phyloP scores from a whole-genome alignment of 2,797 vertebrate genomes.

The Syngnathus acus region DNA sequence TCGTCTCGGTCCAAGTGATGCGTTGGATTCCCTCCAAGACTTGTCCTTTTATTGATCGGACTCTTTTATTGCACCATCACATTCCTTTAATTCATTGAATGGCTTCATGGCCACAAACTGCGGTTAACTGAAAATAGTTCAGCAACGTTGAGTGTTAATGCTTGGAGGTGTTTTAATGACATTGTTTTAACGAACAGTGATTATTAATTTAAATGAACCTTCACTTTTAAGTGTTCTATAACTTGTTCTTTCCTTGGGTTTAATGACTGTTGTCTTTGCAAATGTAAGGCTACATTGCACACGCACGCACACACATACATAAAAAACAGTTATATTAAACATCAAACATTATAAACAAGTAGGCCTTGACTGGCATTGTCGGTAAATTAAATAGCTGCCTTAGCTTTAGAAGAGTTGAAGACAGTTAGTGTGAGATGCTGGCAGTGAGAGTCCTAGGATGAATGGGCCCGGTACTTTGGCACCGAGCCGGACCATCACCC shows the following conservation, averaged over 20 bases:
- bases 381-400: too few relatives aligned
- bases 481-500: too few relatives aligned
- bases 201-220: conserved; percentile 17
- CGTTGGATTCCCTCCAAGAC: conserved; percentile 50
- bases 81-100: conserved; percentile 24
- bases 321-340: too few relatives aligned
- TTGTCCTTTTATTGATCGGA: conserved; percentile 46
- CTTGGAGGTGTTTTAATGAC: neutral
- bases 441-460: too few relatives aligned
- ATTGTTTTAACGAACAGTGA: conserved; percentile 15
- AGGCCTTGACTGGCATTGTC: too few relatives aligned
- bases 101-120: neutral
- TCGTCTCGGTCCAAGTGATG: conserved; percentile 31
- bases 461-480: too few relatives aligned
- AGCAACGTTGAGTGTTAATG: conserved; percentile 15
- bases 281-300: neutral
- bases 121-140: conserved; percentile 19
- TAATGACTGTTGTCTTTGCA: conserved; percentile 1
- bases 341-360: too few relatives aligned
- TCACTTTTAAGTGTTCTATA: conserved; percentile 3
- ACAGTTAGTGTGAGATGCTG: too few relatives aligned
- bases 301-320: too few relatives aligned
- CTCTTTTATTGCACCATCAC: conserved; percentile 52
- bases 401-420: too few relatives aligned
- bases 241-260: neutral